Conservation (phyloP, 2,888 invertebrate species). For the Orchesellides sinensis region DNA sequence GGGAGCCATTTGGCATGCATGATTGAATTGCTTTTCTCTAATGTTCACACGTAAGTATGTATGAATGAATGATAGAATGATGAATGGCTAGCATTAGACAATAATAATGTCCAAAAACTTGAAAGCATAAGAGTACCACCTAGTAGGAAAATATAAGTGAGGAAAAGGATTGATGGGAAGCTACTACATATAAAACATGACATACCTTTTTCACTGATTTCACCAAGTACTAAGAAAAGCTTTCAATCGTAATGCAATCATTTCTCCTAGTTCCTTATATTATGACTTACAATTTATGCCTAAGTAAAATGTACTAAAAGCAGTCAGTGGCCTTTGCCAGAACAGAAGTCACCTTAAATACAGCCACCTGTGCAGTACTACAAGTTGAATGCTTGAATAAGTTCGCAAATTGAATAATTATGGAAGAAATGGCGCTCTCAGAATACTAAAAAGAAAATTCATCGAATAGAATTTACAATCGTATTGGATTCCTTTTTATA, state of each 20-base stretch:
- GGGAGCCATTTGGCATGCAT: conserved; percentile 24
- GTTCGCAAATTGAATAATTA: too few relatives aligned
- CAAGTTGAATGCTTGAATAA: too few relatives aligned
- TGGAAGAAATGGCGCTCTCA: too few relatives aligned
- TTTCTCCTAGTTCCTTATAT: not conserved
- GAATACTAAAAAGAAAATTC: too few relatives aligned
- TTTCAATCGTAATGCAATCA: conserved; percentile 38
- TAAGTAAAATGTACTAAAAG: too few relatives aligned
- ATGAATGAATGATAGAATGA: conserved; percentile 39
- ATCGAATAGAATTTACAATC: too few relatives aligned
- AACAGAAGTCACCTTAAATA: too few relatives aligned
- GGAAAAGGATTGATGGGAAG: conserved; percentile 47
- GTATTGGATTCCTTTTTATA: too few relatives aligned
- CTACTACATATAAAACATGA: conserved; percentile 34
- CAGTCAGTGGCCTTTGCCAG: too few relatives aligned
- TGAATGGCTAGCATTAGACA: conserved; percentile 33
- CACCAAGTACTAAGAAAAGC: conserved; percentile 42
- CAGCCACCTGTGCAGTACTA: too few relatives aligned
- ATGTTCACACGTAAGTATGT: not conserved
- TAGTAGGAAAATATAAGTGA: not conserved
- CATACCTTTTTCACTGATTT: conserved; percentile 45
- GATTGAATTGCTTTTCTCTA: not conserved
- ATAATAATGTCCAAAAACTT: conserved; percentile 12
- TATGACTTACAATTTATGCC: too few relatives aligned
- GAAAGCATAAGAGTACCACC: not conserved